These are phyloP conservation scores for Acromyrmex charruanus DNA, from an alignment of 1,140 invertebrate species.

Conservation along the genomic window DNA sequence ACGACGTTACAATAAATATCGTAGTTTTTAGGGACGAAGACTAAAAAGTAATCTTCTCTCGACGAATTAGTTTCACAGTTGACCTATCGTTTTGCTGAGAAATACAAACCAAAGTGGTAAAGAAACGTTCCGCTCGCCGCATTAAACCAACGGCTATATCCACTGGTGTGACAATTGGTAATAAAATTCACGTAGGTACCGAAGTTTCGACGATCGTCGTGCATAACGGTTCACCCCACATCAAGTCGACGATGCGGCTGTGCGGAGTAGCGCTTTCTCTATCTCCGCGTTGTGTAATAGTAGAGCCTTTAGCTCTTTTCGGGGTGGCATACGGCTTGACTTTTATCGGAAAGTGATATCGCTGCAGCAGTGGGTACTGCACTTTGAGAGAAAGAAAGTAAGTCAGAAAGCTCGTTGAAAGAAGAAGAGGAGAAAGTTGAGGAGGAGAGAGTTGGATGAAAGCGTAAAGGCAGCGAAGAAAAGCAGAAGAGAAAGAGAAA, in stretches of 20 bases:
- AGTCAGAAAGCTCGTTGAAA: conserved; percentile 55
- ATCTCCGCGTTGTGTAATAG: neutral
- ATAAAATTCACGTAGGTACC: conserved; percentile 56
- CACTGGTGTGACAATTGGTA: conserved; percentile 48
- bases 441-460: conserved; percentile 10
- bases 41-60: conserved; percentile 27
- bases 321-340: conserved; percentile 51
- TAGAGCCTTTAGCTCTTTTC: conserved; percentile 57
- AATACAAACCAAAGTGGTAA: conserved; percentile 31
- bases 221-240: conserved; percentile 46
- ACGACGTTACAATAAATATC: neutral
- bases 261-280: conserved; percentile 26
- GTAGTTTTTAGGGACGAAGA: neutral
- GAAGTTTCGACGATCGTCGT: conserved; percentile 38
- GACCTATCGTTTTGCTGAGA: conserved; percentile 13
- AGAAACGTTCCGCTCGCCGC: conserved; percentile 33
- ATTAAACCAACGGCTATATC: conserved; percentile 21
- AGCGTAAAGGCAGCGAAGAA: conserved; percentile 22
- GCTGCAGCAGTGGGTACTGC: conserved; percentile 61
- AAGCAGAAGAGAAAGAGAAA: neutral
- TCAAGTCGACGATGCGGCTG: conserved; percentile 43
- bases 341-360: conserved; percentile 78
- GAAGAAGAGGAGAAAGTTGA: neutral
- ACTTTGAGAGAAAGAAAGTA: conserved; percentile 61
- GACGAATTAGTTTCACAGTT: neutral